Evolutionary conservation across 2,888 invertebrate genomes (phyloP).

Genomic region (Lithophane leautieri): DNA sequence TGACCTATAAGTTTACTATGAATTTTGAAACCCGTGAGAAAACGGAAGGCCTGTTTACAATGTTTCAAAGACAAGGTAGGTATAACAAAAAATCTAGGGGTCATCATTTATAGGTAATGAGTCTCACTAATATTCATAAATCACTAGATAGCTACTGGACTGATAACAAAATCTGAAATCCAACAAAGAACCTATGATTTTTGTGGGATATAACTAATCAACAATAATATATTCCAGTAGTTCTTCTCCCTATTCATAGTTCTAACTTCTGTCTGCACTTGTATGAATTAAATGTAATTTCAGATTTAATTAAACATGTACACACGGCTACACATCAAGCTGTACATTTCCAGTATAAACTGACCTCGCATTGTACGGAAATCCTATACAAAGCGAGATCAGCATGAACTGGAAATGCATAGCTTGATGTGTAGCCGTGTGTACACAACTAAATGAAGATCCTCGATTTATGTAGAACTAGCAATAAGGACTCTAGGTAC

Average conservation of each 20-base stretch:
- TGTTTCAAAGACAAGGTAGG: neutral
- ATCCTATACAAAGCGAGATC: too few species aligned
- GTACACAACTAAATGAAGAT: neutral
- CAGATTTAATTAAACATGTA: neutral
- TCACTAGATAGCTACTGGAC: neutral
- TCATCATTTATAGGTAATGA: neutral
- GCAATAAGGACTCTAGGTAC: neutral
- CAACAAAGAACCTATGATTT: neutral
- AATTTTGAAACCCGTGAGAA: neutral
- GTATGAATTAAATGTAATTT: neutral
- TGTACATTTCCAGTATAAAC: too few species aligned
- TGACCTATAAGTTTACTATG: conserved; percentile 11
- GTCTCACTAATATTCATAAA: neutral
- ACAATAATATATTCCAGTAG: neutral
- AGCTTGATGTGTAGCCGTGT: too few species aligned
- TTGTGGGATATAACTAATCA: neutral
- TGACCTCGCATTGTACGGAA: too few species aligned
- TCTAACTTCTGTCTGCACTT: neutral
- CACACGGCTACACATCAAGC: too few species aligned
- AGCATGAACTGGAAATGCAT: too few species aligned
- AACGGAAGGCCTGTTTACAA: neutral
- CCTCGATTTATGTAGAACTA: neutral
- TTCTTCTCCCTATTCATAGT: neutral
- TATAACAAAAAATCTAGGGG: neutral
- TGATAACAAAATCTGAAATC: neutral